Conservation (phyloP, 2,113 vertebrate genomes). For the Papio anubis region DNA sequence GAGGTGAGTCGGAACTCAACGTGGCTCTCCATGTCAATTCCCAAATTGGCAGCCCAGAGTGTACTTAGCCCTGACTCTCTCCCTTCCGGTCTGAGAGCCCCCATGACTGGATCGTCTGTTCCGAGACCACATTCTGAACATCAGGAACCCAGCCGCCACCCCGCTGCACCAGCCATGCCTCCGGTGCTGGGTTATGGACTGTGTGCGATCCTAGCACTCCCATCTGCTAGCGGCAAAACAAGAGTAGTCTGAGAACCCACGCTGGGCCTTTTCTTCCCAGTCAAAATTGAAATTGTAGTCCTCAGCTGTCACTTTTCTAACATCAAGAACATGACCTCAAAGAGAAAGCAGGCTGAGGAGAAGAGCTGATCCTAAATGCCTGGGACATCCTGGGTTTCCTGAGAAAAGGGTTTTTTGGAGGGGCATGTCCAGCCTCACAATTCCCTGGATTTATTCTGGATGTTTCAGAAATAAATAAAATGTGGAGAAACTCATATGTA, state of each 20-base stretch:
- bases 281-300: neutral
- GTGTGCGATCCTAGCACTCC: neutral
- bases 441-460: neutral
- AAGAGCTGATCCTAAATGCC: neutral
- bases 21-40: neutral
- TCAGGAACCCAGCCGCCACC: neutral
- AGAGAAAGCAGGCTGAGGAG: neutral
- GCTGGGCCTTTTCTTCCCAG: neutral
- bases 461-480: neutral
- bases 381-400: neutral
- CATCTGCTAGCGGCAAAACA: neutral
- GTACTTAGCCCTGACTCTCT: neutral
- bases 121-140: neutral
- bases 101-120: neutral
- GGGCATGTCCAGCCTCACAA: neutral
- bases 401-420: neutral
- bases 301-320: neutral
- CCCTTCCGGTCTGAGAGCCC: accelerated
- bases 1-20: neutral
- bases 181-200: neutral
- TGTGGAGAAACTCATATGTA: neutral
- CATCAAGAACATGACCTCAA: neutral
- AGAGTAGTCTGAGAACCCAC: neutral
- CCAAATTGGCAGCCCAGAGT: neutral
- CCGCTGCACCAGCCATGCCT: neutral